A percentile compares a stretch with the other conserved stretches of the same genome.
These are phyloP conservation scores for Zalophus californianus DNA, from an alignment of 2,797 vertebrate species.

Conservation along the genomic window DNA sequence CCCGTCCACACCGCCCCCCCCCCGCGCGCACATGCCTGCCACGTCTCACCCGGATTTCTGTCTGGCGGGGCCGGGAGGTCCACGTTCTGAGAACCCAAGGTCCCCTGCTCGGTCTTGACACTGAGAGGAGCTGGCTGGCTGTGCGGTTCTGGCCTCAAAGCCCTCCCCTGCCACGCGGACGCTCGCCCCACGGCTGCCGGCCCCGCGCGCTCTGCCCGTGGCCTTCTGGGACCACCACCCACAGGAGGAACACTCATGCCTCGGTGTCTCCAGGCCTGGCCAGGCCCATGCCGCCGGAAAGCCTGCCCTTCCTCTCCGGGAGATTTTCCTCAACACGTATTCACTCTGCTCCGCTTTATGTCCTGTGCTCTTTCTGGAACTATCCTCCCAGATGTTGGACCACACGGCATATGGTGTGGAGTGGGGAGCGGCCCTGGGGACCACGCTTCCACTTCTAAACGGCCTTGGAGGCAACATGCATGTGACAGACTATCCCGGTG, in stretches of 20 bases:
- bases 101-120: neutral
- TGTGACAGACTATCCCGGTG: accelerated
- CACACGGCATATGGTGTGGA: accelerated
- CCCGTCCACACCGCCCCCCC: neutral
- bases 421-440: neutral
- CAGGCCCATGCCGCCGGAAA: accelerated
- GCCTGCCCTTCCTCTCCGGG: neutral
- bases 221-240: accelerated
- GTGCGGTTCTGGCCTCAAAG: neutral
- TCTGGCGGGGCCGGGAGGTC: too few species aligned
- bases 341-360: neutral
- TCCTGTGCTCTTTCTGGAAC: neutral
- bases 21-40: too few species aligned
- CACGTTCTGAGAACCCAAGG: neutral
- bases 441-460: accelerated
- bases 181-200: neutral
- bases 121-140: neutral
- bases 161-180: neutral
- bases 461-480: too few species aligned
- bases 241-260: accelerated
- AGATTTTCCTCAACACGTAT: too few species aligned
- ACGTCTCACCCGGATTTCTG: neutral
- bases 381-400: neutral
- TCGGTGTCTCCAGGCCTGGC: too few species aligned
- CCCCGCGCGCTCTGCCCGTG: accelerated